These are phyloP conservation scores for Oenanthe oenanthe DNA, from an alignment of 2,113 vertebrate genomes.

Conservation along the genomic window DNA sequence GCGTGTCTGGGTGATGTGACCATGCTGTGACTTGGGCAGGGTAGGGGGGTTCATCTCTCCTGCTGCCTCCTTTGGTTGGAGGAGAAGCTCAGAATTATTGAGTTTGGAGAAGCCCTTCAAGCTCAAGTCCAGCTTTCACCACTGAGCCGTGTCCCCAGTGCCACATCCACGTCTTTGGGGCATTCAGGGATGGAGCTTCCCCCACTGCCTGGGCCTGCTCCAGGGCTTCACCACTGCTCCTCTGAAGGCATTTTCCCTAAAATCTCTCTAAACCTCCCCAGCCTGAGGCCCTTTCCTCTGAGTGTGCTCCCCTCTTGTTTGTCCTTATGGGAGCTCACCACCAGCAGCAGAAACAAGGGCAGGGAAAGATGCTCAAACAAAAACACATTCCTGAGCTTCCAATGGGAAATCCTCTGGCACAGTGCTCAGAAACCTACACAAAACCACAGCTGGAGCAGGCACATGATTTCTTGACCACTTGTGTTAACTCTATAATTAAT, in stretches of 20 bases:
- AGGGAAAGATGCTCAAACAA: neutral
- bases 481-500: neutral
- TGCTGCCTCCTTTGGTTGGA: neutral
- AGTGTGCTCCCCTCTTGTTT: neutral
- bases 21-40: neutral
- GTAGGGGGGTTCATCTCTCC: neutral
- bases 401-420: neutral
- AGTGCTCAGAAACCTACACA: neutral
- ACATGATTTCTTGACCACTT: neutral
- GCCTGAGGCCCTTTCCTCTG: neutral
- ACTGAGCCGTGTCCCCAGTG: rapidly evolving
- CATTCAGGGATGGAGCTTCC: neutral
- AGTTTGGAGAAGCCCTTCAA: neutral
- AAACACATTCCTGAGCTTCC: rapidly evolving
- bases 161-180: rapidly evolving
- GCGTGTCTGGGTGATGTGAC: neutral
- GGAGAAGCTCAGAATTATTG: rapidly evolving
- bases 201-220: neutral
- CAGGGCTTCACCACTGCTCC: neutral
- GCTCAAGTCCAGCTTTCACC: rapidly evolving
- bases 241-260: neutral
- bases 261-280: neutral
- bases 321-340: rapidly evolving
- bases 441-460: neutral
- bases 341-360: neutral